These are phyloP conservation scores for Sarcophaga caerulescens DNA, from an alignment of 2,888 invertebrate species.

Conservation along the genomic window DNA sequence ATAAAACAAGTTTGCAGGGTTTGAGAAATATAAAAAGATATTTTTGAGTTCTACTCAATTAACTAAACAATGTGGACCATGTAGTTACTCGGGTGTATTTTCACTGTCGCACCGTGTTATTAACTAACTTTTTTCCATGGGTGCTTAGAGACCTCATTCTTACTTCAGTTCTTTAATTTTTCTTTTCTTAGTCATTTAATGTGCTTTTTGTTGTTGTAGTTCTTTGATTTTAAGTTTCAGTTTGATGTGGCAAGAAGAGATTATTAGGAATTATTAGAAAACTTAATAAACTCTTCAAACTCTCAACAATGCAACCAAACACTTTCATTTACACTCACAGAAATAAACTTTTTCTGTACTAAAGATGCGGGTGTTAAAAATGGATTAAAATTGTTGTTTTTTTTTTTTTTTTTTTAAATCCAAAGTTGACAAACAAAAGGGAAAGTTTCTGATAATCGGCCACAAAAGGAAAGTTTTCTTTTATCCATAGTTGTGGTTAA, in stretches of 20 bases:
- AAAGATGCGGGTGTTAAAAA: conserved; percentile 57
- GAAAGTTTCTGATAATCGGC: conserved; percentile 16
- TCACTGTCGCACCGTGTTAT: too few species aligned
- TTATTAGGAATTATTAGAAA: conserved; percentile 61
- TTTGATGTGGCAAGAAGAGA: conserved; percentile 35
- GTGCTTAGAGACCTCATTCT: background rate
- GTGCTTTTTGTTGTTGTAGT: background rate
- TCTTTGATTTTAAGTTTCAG: background rate
- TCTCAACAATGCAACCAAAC: conserved; percentile 25
- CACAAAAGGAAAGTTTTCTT: conserved; percentile 52
- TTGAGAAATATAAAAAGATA: too few species aligned
- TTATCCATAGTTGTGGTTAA: conserved; percentile 54
- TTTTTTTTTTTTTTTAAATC: conserved; percentile 16
- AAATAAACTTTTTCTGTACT: background rate
- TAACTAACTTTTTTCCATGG: conserved; percentile 2
- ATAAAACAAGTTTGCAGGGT: too few species aligned
- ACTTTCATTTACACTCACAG: conserved; percentile 23
- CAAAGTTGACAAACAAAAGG: conserved; percentile 51
- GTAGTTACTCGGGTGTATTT: too few species aligned
- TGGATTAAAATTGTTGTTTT: conserved; percentile 39
- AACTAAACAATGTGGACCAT: too few species aligned
- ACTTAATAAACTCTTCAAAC: conserved; percentile 51
- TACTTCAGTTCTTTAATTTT: conserved; percentile 8
- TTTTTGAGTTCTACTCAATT: too few species aligned
- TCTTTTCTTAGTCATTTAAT: background rate